Percentiles rank a stretch among this genome's conserved stretches.
Conservation (phyloP, 1,140 invertebrate genomes). For the Macrocentrus cingulum region DNA sequence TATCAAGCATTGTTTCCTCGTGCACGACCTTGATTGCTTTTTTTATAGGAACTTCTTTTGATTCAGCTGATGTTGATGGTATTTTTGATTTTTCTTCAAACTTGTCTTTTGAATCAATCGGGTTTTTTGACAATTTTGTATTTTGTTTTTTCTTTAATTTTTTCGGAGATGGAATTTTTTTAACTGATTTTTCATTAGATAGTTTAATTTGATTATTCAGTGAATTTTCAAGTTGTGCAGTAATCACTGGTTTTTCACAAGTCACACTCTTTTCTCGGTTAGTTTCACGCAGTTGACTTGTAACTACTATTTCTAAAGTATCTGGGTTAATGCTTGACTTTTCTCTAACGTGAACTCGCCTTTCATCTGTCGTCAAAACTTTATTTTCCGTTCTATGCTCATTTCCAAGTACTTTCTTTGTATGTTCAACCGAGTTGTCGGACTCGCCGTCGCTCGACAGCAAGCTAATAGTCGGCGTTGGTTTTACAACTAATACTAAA, state of each 20-base stretch:
- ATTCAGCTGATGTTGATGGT: background rate
- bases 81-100: background rate
- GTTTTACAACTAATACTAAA: constrained; percentile 52
- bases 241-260: background rate
- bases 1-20: too few relatives aligned
- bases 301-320: constrained; percentile 14
- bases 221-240: background rate
- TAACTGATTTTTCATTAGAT: constrained; percentile 7
- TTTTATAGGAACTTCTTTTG: too few relatives aligned
- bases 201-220: background rate
- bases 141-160: constrained; percentile 27
- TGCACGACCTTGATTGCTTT: too few relatives aligned
- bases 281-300: background rate
- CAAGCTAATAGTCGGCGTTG: constrained; percentile 52
- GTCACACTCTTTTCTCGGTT: background rate
- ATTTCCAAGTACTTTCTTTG: constrained; percentile 39
- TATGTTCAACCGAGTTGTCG: constrained; percentile 30
- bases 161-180: constrained; percentile 10
- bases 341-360: constrained; percentile 13
- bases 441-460: constrained; percentile 51
- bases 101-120: too few relatives aligned
- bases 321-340: constrained; percentile 13
- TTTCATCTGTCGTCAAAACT: background rate
- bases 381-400: constrained; percentile 30
- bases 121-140: constrained; percentile 5